These are phyloP conservation scores for Scopus umbretta DNA, from an alignment of 2,113 vertebrate species.

Conservation along the genomic window DNA sequence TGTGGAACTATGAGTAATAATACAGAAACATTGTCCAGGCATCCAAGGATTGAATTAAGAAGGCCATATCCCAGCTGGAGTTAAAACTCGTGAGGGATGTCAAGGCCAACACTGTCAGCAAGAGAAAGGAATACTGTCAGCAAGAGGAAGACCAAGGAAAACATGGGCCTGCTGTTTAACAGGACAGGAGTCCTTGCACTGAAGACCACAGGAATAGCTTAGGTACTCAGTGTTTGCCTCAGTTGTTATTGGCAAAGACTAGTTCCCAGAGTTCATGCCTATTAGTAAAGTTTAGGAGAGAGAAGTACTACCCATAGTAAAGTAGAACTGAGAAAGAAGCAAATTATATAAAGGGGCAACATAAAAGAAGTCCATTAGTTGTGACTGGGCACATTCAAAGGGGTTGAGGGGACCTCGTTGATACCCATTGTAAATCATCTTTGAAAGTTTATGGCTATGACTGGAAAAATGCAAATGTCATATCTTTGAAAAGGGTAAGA, in stretches of 20 bases:
- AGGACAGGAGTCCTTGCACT: neutral
- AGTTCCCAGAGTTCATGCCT: neutral
- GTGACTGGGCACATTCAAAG: neutral
- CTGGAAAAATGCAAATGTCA: neutral
- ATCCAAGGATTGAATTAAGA: neutral
- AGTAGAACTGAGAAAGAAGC: neutral
- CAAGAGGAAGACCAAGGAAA: neutral
- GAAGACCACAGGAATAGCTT: neutral
- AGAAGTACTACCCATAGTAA: neutral
- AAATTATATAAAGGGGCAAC: neutral
- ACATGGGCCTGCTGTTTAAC: accelerated
- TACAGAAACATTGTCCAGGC: neutral
- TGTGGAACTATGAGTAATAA: neutral
- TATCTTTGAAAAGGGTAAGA: neutral
- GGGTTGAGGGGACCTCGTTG: neutral
- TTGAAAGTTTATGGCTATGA: neutral
- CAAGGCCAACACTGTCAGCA: neutral
- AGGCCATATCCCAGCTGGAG: neutral
- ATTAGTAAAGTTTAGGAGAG: neutral
- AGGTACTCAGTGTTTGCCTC: neutral
- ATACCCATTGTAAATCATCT: neutral
- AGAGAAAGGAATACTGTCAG: neutral
- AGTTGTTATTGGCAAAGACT: neutral
- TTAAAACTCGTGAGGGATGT: neutral
- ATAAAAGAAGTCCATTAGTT: neutral